A percentile compares a stretch with the other conserved stretches of the same genome.
phyloP scores from a whole-genome alignment of 2,888 invertebrate genomes.

The Idaea dimidiata region DNA sequence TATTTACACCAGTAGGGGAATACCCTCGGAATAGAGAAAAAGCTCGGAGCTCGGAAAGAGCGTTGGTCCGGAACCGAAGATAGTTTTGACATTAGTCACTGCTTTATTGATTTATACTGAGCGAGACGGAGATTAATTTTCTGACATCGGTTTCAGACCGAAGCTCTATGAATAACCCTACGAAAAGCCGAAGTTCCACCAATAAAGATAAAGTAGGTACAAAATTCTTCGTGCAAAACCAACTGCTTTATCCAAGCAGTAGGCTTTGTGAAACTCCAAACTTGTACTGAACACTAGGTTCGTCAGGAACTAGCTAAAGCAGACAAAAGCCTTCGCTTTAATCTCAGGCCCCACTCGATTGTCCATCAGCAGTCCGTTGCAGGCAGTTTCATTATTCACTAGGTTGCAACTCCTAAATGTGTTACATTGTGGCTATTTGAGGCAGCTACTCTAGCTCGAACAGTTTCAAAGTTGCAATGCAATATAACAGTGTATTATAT shows the following conservation, averaged over 20 bases:
- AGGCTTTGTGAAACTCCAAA: not conserved
- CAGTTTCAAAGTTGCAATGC: not conserved
- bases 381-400: slow-evolving; percentile 47
- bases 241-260: not conserved
- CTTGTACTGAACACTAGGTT: not conserved
- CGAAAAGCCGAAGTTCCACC: no score
- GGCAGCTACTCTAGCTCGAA: not conserved
- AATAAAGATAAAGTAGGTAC: no score
- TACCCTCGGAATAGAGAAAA: no score
- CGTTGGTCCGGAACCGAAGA: no score
- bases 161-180: no score
- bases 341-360: slow-evolving; percentile 8
- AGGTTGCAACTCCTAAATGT: slow-evolving; percentile 41
- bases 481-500: not conserved
- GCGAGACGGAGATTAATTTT: no score
- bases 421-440: slow-evolving; percentile 26
- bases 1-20: no score
- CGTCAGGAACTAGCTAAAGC: not conserved
- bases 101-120: no score
- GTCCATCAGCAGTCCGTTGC: slow-evolving; percentile 20
- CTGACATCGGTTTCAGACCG: no score
- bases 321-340: slow-evolving; percentile 5
- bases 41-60: no score
- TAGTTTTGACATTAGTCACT: no score
- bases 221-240: not conserved